Evolutionary conservation across 1,140 invertebrate genomes (phyloP), one percentile per base, ranked within the genome.

Genomic region (Drosophila pallidifrons): DNA sequence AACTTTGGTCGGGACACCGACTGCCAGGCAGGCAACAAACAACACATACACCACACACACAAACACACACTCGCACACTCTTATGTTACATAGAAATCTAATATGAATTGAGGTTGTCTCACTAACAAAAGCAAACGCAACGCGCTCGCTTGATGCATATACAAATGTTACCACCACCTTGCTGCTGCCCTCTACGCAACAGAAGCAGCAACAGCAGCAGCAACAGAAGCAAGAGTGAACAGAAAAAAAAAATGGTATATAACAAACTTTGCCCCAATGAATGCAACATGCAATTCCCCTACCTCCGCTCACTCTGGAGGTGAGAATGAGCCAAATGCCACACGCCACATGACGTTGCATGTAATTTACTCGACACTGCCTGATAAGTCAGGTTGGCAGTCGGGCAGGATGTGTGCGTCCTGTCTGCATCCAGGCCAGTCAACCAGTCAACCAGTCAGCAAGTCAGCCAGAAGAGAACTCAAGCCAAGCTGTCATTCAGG

Each of bases 21-120:
- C 49, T 5, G 41, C 35, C 51, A 47, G 57, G 43, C 68, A 54
- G 67, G 64, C 59, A 81, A 78, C 77, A 81, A 89, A 79, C 80
- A 89, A 83, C 79, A 59, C 79, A 46, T 72, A 79, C 82, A 25
- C 55, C 72, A 79, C 82, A 25, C 55, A 6, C 54, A 89, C 7
- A 83, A 76, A 59, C 79, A 46, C 76, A 79, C 82, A 75, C 45
- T 60, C 55, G 45, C 61, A 25, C 55, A 6, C 54, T 68, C 58
- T 67, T 55, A n/a, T n/a, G n/a, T n/a, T n/a, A 67, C 51, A 46
- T 41, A 51, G 66, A 85, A 81, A 91, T 91, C 88, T 91, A 91
- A 88, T 91, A 91, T 91, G 88, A 89, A 91, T 91, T 87, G 82
- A 88, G 83, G 88, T 88, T 91, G 86, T 90, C 86, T 91, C 81